phyloP scores from a whole-genome alignment of 2,797 vertebrate species.

The Anolis apletophallus region DNA sequence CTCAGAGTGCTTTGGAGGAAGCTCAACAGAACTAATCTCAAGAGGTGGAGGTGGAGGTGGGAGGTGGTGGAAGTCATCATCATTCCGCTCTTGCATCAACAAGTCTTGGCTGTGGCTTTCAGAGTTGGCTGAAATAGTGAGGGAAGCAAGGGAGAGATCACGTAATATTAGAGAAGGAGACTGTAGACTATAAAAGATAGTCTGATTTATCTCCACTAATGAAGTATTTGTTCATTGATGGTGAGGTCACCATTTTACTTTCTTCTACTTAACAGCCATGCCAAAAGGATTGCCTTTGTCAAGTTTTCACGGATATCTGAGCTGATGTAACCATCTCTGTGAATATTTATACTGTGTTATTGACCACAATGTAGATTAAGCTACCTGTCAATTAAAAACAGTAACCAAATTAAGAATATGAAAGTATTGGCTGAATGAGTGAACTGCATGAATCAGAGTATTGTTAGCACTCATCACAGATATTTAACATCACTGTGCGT shows the following conservation, averaged over 20 bases:
- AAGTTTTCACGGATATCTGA: constrained; percentile 10
- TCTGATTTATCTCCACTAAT: background rate
- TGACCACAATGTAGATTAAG: background rate
- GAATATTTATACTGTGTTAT: constrained; percentile 26
- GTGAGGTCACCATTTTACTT: background rate
- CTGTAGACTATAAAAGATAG: background rate
- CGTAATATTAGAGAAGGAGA: constrained; percentile 11
- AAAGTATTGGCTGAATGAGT: constrained; percentile 19
- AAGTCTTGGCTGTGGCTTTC: constrained; percentile 83
- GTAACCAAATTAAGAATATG: constrained; percentile 22
- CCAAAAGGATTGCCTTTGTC: constrained; percentile 24
- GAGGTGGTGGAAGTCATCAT: constrained; percentile 83
- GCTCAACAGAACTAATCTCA: constrained; percentile 88
- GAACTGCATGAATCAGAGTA: constrained; percentile 6
- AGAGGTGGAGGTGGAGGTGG: constrained; percentile 83
- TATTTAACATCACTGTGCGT: background rate
- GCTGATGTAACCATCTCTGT: constrained; percentile 21
- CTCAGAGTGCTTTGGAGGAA: constrained; percentile 82
- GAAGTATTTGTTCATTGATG: constrained; percentile 13
- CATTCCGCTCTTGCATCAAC: constrained; percentile 77
- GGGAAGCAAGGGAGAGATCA: constrained; percentile 20
- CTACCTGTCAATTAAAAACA: constrained; percentile 19
- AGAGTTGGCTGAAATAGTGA: constrained; percentile 74
- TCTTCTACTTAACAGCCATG: background rate
- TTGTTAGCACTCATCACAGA: constrained; percentile 13